These are phyloP conservation scores for Metalampra italica DNA, from an alignment of 2,888 invertebrate species.

Conservation along the genomic window DNA sequence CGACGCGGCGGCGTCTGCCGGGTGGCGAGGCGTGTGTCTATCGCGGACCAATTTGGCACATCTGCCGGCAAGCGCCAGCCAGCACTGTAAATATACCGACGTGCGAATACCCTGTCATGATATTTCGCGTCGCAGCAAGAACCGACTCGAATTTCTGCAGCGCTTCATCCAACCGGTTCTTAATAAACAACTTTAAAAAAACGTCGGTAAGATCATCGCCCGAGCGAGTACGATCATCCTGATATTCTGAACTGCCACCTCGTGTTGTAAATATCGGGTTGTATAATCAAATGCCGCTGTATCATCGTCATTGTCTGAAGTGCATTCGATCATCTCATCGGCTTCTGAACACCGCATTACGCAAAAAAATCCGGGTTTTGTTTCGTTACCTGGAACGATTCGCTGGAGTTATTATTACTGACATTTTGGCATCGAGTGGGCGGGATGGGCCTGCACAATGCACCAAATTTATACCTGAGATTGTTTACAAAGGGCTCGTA, in stretches of 20 bases:
- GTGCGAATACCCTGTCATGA: constrained; percentile 25
- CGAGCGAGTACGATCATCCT: constrained; percentile 15
- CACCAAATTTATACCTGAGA: constrained; percentile 67
- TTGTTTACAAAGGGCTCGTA: constrained; percentile 64
- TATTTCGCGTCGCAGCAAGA: constrained; percentile 38
- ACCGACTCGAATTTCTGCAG: constrained; percentile 23
- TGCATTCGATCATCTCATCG: constrained; percentile 51
- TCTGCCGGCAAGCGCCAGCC: constrained; percentile 68
- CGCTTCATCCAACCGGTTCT: constrained; percentile 23
- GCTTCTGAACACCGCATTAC: constrained; percentile 59
- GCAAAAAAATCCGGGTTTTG: constrained; percentile 56
- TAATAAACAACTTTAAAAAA: constrained; percentile 23
- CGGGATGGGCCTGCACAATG: constrained; percentile 58
- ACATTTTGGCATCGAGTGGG: constrained; percentile 60
- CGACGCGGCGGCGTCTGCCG: constrained; percentile 69
- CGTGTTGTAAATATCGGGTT: constrained; percentile 33
- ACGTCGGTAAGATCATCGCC: constrained; percentile 22
- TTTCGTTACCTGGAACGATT: constrained; percentile 64
- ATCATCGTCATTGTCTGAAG: constrained; percentile 53
- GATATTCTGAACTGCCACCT: constrained; percentile 13
- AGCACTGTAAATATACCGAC: constrained; percentile 64
- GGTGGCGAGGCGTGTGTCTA: constrained; percentile 56
- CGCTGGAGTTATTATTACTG: constrained; percentile 42
- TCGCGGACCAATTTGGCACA: constrained; percentile 74
- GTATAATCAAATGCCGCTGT: constrained; percentile 44